These are phyloP conservation scores for Cryptocheilus praepositus DNA, from an alignment of 2,888 invertebrate species.

Conservation along the genomic window DNA sequence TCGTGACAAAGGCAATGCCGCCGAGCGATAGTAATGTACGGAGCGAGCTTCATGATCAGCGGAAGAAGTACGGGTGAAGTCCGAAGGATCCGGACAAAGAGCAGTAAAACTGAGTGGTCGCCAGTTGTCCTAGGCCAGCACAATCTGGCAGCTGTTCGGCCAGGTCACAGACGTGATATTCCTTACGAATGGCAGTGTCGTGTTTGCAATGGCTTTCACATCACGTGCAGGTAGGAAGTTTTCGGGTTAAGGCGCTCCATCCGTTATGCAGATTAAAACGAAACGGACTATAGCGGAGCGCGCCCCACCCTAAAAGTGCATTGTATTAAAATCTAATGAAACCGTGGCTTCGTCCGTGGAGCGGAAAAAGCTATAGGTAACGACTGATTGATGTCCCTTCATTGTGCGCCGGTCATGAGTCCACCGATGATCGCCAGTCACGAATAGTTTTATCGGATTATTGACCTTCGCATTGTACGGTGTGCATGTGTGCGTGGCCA, in stretches of 20 bases:
- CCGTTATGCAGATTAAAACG: too few species aligned
- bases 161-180: constrained; percentile 3
- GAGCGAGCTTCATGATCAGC: background rate
- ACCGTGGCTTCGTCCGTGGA: too few species aligned
- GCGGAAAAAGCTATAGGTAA: background rate
- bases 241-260: too few species aligned
- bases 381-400: constrained; percentile 13
- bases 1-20: too few species aligned
- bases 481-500: constrained; percentile 2
- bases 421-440: constrained; percentile 8
- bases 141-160: constrained; percentile 3
- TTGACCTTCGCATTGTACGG: constrained; percentile 22
- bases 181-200: background rate
- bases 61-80: background rate
- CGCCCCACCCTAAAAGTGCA: too few species aligned
- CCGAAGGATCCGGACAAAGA: too few species aligned
- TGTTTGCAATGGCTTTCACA: background rate
- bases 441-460: constrained; percentile 32
- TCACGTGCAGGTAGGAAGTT: background rate
- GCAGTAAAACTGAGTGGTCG: too few species aligned
- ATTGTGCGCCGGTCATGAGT: constrained; percentile 6
- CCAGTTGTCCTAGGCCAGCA: background rate
- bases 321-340: too few species aligned
- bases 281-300: too few species aligned
- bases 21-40: too few species aligned